phyloP scores from a whole-genome alignment of 2,888 invertebrate genomes.

The Campaea margaritaria region DNA sequence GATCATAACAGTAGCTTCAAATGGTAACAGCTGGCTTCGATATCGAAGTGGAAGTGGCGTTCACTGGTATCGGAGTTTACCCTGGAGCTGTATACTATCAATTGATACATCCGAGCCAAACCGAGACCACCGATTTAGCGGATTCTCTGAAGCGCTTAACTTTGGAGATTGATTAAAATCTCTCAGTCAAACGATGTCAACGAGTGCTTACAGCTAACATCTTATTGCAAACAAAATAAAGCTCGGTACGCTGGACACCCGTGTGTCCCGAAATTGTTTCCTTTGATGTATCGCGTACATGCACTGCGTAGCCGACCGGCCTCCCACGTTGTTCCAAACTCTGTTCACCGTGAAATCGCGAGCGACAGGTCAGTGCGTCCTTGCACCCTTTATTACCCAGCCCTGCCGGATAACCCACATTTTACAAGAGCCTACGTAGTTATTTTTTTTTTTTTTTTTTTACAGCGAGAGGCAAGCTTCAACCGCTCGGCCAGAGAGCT shows the following conservation, averaged over 20 bases:
- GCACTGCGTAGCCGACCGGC: constrained; percentile 28
- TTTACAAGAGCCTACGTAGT: constrained; percentile 9
- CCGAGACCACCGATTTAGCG: no score
- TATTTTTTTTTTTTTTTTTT: neutral
- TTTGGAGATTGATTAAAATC: no score
- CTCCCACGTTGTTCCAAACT: constrained; percentile 62
- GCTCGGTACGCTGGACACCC: neutral
- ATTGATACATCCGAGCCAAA: no score
- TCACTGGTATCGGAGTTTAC: no score
- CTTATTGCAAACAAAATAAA: neutral
- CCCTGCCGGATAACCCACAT: constrained; percentile 36
- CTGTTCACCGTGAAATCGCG: constrained; percentile 74
- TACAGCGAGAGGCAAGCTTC: no score
- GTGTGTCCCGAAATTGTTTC: constrained; percentile 41
- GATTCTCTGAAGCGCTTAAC: no score
- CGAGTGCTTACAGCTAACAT: neutral
- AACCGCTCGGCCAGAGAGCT: no score
- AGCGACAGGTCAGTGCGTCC: constrained; percentile 72
- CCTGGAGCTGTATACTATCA: no score
- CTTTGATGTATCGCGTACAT: constrained; percentile 53
- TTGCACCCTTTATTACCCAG: constrained; percentile 55
- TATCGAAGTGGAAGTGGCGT: no score
- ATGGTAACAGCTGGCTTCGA: no score
- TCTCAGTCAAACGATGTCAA: no score
- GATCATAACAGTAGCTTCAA: no score